Base-by-base conservation (phyloP, 1,140 invertebrate species). In the Venustaconcha ellipsiformis region DNA sequence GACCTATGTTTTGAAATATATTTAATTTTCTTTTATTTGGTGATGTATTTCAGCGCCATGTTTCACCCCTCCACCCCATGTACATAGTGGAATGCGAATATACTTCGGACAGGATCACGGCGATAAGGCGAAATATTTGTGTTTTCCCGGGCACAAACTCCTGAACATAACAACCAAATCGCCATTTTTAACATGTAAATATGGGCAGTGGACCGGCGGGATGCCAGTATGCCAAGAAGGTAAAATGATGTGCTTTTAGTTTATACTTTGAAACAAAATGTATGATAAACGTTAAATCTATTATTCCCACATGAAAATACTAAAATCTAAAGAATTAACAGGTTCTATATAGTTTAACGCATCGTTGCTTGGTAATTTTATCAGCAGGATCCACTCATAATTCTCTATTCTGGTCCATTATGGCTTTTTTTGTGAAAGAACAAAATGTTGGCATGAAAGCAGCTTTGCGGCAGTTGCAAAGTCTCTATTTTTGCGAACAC, bases 31-130 rank as follows among this genome's bases (percentile, higher is more conserved):
- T 60, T 60, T 18, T 13, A 23, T 13, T 60, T 18, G 4, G 17
- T 60, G 59, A 69, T 80, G n/a, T 48, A 56, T 78, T 81, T 11
- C 86, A 93, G 93, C 92, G 20, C 93, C 95, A 63, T 99, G 97
- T 88, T 96, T 97, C 88, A 93, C 93, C 82, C 93, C 98, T 90
- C 97, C 98, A 0, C 94, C 93, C 78, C 90, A 93, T 11, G 96
- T 97, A 0, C 94, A 95, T 57, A 94, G 98, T 84, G 97, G 97
- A 2, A 96, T 98, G 93, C 96, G 98, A 2, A 95, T 99, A 67
- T 97, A 97, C 0, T 97, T 97, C 0, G 97, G 98, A 86, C 97
- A 96, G 2, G 96, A 97, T 77, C 98, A 99, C 85, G 96, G 96
- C 0, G 96, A 97, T 94, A 94, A 94, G 84, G 97, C 97, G 0